A percentile compares a stretch with the other conserved stretches of the same genome.
These are phyloP conservation scores for Lutjanus erythropterus DNA, from an alignment of 2,113 vertebrate genomes.

Conservation along the genomic window DNA sequence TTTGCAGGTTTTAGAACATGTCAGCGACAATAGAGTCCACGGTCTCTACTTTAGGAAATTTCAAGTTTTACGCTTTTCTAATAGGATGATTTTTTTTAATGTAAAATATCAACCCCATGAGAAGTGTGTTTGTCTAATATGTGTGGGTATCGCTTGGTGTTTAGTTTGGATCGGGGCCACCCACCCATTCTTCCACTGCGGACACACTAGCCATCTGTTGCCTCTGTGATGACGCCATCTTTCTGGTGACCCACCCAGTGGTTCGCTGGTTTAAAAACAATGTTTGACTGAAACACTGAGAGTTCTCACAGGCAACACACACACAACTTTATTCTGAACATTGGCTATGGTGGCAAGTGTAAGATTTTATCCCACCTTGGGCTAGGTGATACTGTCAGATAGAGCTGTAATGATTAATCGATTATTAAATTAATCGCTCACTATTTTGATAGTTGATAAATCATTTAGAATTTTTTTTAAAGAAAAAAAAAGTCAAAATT, in stretches of 20 bases:
- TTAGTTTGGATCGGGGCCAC: constrained; percentile 69
- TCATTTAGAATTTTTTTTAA: too few relatives aligned
- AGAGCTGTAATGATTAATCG: too few relatives aligned
- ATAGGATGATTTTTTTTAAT: not conserved
- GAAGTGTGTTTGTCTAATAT: not conserved
- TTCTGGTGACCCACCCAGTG: constrained; percentile 81
- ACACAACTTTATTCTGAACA: constrained; percentile 25
- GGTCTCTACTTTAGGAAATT: not conserved
- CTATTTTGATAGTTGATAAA: too few relatives aligned
- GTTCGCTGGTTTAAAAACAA: constrained; percentile 56
- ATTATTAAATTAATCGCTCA: too few relatives aligned
- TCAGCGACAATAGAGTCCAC: not conserved
- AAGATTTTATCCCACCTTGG: too few relatives aligned
- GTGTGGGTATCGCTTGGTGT: constrained; percentile 13
- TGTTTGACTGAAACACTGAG: constrained; percentile 49
- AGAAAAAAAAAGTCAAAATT: too few relatives aligned
- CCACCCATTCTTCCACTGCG: constrained; percentile 80
- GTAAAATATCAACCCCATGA: not conserved
- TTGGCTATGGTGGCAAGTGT: not conserved
- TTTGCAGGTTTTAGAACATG: not conserved
- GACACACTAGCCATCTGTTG: constrained; percentile 84
- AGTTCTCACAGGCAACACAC: constrained; percentile 16
- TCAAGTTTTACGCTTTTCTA: not conserved
- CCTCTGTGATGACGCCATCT: constrained; percentile 82
- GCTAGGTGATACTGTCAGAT: not conserved